These are phyloP conservation scores for Tubiluchus corallicola DNA, from an alignment of 2,888 invertebrate genomes.

Conservation along the genomic window DNA sequence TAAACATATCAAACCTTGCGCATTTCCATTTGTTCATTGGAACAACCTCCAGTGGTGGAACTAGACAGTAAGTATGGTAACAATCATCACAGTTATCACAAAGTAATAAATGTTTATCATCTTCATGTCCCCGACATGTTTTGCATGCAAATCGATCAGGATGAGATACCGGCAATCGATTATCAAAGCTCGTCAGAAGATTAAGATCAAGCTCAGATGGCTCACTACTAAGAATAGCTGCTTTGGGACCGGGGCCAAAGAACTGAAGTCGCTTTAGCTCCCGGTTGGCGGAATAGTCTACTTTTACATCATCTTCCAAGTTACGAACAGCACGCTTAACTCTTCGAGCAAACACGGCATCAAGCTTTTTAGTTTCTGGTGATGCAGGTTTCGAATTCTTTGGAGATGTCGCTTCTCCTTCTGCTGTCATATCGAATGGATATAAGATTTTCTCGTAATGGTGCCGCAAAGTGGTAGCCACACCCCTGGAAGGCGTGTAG, in stretches of 20 bases:
- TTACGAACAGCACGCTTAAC: no score
- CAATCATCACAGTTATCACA: slow-evolving; percentile 96
- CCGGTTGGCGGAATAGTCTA: slow-evolving; percentile 30
- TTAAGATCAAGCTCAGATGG: no score
- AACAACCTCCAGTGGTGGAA: slow-evolving; percentile 76
- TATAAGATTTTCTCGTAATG: slow-evolving; percentile 84
- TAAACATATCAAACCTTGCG: no score
- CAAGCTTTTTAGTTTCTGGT: no score
- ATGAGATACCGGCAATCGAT: no score
- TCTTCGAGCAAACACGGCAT: no score
- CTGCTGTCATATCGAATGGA: slow-evolving; percentile 80
- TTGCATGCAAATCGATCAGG: not conserved
- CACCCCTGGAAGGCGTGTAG: slow-evolving; percentile 32
- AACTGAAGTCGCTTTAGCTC: slow-evolving; percentile 53
- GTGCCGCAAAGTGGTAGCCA: slow-evolving; percentile 43
- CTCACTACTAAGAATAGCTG: slow-evolving; percentile 34
- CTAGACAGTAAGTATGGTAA: slow-evolving; percentile 89
- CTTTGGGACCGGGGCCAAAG: slow-evolving; percentile 62
- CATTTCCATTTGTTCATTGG: slow-evolving; percentile 97
- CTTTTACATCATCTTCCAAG: not conserved
- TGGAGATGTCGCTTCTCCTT: no score
- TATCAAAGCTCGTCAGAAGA: no score
- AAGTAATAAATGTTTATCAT: slow-evolving; percentile 74
- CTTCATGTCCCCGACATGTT: slow-evolving; percentile 59
- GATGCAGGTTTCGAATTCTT: no score